Conservation (phyloP, 2,888 invertebrate species). For the Sesia apiformis region DNA sequence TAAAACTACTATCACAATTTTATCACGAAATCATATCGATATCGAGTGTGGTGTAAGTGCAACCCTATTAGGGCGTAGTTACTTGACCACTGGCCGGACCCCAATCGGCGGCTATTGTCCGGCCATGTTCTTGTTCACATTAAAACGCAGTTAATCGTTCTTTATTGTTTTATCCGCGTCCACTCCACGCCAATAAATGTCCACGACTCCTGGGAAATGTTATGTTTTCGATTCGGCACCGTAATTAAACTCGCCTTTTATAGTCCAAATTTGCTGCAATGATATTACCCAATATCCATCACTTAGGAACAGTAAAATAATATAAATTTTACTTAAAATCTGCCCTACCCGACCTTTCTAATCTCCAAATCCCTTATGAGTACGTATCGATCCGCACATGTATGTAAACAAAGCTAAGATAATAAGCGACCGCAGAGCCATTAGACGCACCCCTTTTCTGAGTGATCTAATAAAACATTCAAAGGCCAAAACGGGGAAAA, state of each 20-base stretch:
- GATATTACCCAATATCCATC: slow-evolving; percentile 19
- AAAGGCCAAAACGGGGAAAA: slow-evolving; percentile 59
- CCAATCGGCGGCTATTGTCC: slow-evolving; percentile 65
- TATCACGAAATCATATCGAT: neutral
- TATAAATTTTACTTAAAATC: no score
- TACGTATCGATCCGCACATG: neutral
- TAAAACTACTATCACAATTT: no score
- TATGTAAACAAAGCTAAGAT: slow-evolving; percentile 6
- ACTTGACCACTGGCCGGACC: slow-evolving; percentile 54
- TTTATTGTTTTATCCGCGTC: slow-evolving; percentile 70
- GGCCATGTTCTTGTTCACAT: slow-evolving; percentile 67
- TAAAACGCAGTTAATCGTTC: slow-evolving; percentile 72
- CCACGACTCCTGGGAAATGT: slow-evolving; percentile 62
- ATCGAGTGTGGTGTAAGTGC: neutral
- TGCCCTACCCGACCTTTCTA: no score
- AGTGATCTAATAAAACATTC: slow-evolving; percentile 67
- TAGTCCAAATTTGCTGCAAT: slow-evolving; percentile 52
- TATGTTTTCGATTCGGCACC: slow-evolving; percentile 41
- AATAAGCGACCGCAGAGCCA: slow-evolving; percentile 42
- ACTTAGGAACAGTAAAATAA: no score
- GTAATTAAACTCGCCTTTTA: slow-evolving; percentile 54
- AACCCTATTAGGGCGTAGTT: neutral
- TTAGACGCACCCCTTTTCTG: slow-evolving; percentile 51
- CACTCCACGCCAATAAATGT: slow-evolving; percentile 59
- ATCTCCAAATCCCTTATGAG: no score